Conservation (phyloP, 2,113 vertebrate species). For the Pungitius pungitius region DNA sequence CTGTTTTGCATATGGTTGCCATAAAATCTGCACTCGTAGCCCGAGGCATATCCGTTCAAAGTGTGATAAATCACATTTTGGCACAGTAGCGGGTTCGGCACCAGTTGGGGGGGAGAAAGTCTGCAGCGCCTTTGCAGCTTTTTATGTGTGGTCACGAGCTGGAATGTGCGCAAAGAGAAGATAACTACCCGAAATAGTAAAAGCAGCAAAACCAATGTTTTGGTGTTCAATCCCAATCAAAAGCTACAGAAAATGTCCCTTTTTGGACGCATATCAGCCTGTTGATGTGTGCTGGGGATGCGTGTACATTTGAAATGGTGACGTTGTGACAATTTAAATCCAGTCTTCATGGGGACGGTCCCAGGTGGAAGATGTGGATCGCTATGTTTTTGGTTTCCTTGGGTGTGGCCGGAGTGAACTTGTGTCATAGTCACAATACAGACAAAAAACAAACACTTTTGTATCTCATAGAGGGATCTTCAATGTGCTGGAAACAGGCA, state of each 20-base stretch:
- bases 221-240: constrained; percentile 9
- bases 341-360: constrained; percentile 6
- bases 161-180: constrained; percentile 18
- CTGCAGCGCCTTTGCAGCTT: constrained; percentile 13
- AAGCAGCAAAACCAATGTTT: constrained; percentile 24
- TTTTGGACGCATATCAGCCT: constrained; percentile 29
- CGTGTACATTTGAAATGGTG: neutral
- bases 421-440: constrained; percentile 35
- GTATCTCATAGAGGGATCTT: constrained; percentile 23
- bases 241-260: constrained; percentile 6
- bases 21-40: constrained; percentile 52
- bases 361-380: neutral
- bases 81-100: constrained; percentile 48
- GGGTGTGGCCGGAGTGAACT: neutral
- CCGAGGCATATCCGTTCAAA: constrained; percentile 33
- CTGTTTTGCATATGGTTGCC: constrained; percentile 43
- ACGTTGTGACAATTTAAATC: constrained; percentile 13
- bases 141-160: constrained; percentile 42
- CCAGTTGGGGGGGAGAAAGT: constrained; percentile 34
- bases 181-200: constrained; percentile 30
- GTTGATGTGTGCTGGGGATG: constrained; percentile 3
- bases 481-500: constrained; percentile 48
- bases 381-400: neutral
- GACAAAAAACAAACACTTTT: constrained; percentile 18
- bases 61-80: constrained; percentile 51